phyloP scores from a whole-genome alignment of 2,113 vertebrate genomes.

The Chascanopsetta lugubris region DNA sequence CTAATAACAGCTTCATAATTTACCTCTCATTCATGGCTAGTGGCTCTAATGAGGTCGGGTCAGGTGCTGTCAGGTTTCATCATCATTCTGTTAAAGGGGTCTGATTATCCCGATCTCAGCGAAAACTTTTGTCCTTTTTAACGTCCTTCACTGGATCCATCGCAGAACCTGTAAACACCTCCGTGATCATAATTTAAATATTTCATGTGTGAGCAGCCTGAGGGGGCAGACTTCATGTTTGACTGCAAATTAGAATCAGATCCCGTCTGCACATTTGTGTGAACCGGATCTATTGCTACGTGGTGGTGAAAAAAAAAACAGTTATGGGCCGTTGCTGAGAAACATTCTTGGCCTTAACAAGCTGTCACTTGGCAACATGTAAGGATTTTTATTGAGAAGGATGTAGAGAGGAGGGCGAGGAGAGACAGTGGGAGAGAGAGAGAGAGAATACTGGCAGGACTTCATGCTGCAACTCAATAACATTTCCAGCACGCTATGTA shows the following conservation, averaged over 20 bases:
- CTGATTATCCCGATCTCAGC: slow-evolving; percentile 20
- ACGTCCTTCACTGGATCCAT: neutral
- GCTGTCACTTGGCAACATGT: slow-evolving; percentile 69
- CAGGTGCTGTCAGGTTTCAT: slow-evolving; percentile 12
- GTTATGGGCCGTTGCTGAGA: slow-evolving; percentile 54
- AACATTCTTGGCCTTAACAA: slow-evolving; percentile 65
- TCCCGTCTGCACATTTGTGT: slow-evolving; percentile 32
- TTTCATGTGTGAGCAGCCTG: neutral
- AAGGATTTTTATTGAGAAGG: slow-evolving; percentile 48
- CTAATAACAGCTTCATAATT: neutral
- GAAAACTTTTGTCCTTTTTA: slow-evolving; percentile 1
- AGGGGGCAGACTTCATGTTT: slow-evolving; percentile 15
- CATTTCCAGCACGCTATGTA: slow-evolving; percentile 23
- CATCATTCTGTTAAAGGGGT: slow-evolving; percentile 10
- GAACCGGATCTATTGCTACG: slow-evolving; percentile 21
- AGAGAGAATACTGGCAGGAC: slow-evolving; percentile 36
- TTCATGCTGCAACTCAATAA: slow-evolving; percentile 32
- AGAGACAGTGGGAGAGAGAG: slow-evolving; percentile 17
- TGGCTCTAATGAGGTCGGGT: neutral
- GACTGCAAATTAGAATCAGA: slow-evolving; percentile 40
- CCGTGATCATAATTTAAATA: slow-evolving; percentile 16
- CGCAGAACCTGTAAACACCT: slow-evolving; percentile 10
- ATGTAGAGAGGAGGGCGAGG: slow-evolving; percentile 29
- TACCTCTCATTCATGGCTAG: neutral
- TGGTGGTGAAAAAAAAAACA: slow-evolving; percentile 31